These are phyloP conservation scores for Myotis daubentonii DNA, from an alignment of 2,797 vertebrate species.

Conservation along the genomic window DNA sequence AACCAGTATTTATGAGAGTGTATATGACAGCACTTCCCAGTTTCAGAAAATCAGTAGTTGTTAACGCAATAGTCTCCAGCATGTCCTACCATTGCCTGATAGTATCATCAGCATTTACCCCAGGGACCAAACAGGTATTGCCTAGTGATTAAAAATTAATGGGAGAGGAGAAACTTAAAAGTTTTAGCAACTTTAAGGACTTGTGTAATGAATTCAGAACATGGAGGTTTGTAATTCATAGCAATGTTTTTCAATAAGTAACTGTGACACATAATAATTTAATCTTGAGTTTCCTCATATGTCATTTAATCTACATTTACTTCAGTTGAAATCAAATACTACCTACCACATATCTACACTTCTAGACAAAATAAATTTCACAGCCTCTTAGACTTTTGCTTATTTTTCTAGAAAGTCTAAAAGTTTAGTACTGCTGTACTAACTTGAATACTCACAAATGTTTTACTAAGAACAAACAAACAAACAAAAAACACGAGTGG, in stretches of 20 bases:
- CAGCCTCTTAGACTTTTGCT: not conserved
- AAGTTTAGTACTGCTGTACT: not conserved
- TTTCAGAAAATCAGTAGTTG: not conserved
- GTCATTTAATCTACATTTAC: not conserved
- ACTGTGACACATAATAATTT: not conserved
- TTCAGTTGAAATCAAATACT: not conserved
- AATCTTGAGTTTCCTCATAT: not conserved
- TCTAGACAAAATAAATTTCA: not conserved
- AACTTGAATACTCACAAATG: not conserved
- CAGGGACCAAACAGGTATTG: not conserved
- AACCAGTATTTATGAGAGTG: not conserved
- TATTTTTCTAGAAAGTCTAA: not conserved
- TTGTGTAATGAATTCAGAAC: not conserved
- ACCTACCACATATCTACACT: not conserved
- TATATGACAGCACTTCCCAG: not conserved
- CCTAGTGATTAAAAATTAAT: not conserved
- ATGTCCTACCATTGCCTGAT: not conserved
- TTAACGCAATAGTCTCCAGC: not conserved
- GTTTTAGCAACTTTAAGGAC: not conserved
- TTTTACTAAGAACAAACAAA: not conserved
- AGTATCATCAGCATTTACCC: not conserved
- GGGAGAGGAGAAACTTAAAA: not conserved
- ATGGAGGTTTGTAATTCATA: not conserved
- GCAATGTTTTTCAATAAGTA: not conserved
- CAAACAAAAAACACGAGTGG: too few species aligned